These are phyloP conservation scores for Erebia palarica DNA, from an alignment of 2,888 invertebrate species.

Conservation along the genomic window DNA sequence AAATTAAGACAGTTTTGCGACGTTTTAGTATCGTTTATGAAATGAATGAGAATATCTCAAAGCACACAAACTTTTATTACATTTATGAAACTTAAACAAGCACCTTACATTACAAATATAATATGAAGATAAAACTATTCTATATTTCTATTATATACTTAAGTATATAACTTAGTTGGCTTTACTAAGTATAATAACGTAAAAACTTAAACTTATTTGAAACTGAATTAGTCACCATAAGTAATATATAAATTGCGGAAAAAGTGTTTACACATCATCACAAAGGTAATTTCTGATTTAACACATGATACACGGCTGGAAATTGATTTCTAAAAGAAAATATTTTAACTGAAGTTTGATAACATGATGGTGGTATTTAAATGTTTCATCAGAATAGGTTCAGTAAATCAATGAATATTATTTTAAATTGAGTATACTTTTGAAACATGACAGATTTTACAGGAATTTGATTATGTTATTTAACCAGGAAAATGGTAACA, in stretches of 20 bases:
- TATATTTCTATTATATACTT: neutral
- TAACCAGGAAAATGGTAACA: too few species aligned
- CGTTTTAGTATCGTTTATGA: too few species aligned
- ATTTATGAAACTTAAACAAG: too few species aligned
- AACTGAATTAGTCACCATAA: conserved; percentile 1
- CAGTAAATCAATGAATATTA: neutral
- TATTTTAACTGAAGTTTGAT: neutral
- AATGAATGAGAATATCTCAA: too few species aligned
- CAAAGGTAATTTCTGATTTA: neutral
- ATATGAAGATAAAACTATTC: neutral
- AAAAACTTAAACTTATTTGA: neutral
- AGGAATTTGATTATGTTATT: neutral
- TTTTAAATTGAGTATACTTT: neutral
- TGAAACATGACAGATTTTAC: neutral
- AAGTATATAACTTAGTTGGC: neutral
- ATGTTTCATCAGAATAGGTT: neutral
- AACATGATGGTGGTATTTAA: too few species aligned
- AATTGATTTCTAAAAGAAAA: neutral
- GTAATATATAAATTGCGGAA: neutral
- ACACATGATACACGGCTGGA: neutral
- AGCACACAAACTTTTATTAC: too few species aligned
- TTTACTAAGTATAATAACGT: neutral
- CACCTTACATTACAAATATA: neutral
- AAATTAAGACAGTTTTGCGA: too few species aligned
- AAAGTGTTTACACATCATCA: neutral